phyloP scores from a whole-genome alignment of 2,113 vertebrate genomes.

The Zosterops pallidus region DNA sequence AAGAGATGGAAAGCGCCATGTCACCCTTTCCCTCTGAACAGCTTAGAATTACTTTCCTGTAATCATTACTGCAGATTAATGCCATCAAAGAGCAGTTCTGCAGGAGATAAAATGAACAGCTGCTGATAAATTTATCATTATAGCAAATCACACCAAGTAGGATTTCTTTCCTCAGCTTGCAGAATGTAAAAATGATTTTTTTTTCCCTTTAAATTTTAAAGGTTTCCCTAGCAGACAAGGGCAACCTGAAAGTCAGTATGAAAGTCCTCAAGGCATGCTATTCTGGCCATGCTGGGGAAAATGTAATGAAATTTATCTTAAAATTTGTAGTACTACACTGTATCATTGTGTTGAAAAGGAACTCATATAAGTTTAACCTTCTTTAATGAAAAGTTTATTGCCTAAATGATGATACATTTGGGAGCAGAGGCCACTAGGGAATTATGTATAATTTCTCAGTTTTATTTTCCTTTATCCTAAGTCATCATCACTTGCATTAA shows the following conservation, averaged over 20 bases:
- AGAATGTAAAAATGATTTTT: conserved; percentile 46
- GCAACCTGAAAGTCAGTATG: conserved; percentile 22
- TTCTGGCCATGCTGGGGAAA: background rate
- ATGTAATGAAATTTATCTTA: background rate
- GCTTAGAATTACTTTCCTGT: conserved; percentile 54
- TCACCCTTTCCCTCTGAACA: conserved; percentile 31
- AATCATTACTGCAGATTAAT: conserved; percentile 73
- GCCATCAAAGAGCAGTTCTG: conserved; percentile 65
- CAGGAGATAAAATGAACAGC: conserved; percentile 56
- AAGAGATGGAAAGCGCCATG: conserved; percentile 28
- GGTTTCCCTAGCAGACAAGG: conserved; percentile 11
- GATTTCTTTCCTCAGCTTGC: conserved; percentile 34
- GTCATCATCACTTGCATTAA: background rate
- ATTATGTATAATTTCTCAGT: background rate
- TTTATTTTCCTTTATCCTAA: conserved; percentile 23
- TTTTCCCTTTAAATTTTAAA: conserved; percentile 54
- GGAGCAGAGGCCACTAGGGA: background rate
- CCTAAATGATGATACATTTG: background rate
- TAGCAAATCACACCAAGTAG: conserved; percentile 44
- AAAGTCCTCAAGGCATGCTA: background rate
- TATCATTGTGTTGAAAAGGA: background rate
- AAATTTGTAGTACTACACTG: background rate
- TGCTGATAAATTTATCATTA: conserved; percentile 72
- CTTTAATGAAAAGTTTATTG: background rate
- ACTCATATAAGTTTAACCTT: background rate